Base-by-base conservation (phyloP, 2,888 invertebrate genomes). In the Eupithecia tripunctaria region DNA sequence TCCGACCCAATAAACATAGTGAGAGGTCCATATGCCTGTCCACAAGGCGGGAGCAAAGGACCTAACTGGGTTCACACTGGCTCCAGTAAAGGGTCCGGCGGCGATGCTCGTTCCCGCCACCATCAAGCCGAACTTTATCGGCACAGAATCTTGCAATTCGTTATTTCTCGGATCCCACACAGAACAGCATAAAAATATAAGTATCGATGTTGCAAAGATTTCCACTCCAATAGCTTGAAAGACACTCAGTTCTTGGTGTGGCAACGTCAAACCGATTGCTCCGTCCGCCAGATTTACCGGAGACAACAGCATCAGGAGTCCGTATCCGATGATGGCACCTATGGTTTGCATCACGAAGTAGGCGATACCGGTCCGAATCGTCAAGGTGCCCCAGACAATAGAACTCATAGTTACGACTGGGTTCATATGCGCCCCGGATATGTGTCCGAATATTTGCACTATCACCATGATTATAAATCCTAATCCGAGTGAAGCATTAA, bases 371-470 rank as follows among this genome's bases (percentile, higher is more conserved):
- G 96, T 92, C 66, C 94, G 86, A 0, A 95, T 85, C 2, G 95
- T 93, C 51, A 95, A 91, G 32, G 91, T 87, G 0, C 96, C 96
- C 82, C 95, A 93, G 59, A 96, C 86, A 1, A 96, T 91, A 0
- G 97, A 95, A 0, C 96, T 96, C 6, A 97, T 85, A 0, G 97
- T 97, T 5, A 97, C 96, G 0, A 96, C 95, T 0, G 97, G 97
- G 88, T 97, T 97, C 83, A 97, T 91, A 84, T 97, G 97, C 0
- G 97, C 96, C 32, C 97, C 97, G 43, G 97, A 97, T 66, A 97
- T 95, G 83, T 97, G 97, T 2, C 97, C 97, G 77, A 97, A 96
- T 71, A 95, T 95, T 95, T 96, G 96, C 68, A 97, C 95, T 76
- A 96, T 94, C 59, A 96, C 91, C 88, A 97, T 93, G 67, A 97